A percentile compares a stretch with the other conserved stretches of the same genome.
These are phyloP conservation scores for Tauraco hartlaubi DNA, from an alignment of 2,797 vertebrate genomes.

Conservation along the genomic window DNA sequence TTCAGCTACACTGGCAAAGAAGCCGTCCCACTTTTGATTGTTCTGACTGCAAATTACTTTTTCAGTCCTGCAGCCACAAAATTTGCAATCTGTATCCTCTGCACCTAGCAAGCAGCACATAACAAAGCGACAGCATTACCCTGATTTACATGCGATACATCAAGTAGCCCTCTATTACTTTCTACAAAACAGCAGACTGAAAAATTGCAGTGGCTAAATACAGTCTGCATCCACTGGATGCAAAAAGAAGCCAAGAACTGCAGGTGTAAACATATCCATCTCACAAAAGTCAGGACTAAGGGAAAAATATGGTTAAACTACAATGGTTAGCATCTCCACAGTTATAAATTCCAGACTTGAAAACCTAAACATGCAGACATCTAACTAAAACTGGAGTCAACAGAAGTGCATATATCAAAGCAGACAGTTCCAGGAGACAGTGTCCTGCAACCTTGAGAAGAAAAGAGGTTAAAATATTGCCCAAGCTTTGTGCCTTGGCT, in stretches of 20 bases:
- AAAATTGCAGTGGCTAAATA: not conserved
- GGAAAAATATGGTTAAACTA: not conserved
- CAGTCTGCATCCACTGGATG: not conserved
- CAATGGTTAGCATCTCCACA: not conserved
- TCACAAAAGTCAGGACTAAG: not conserved
- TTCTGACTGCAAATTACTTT: not conserved
- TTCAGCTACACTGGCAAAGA: not conserved
- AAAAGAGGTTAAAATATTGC: not conserved
- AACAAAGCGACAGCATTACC: not conserved
- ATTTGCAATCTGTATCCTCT: not conserved
- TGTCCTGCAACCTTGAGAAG: not conserved
- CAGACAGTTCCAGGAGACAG: not conserved
- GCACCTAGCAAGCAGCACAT: not conserved
- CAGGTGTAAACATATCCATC: conserved; percentile 7
- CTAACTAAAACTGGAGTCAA: not conserved
- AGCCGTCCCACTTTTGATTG: not conserved
- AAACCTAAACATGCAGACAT: not conserved
- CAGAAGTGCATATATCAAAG: not conserved
- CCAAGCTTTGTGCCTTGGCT: not conserved
- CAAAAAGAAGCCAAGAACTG: not conserved
- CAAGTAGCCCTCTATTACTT: not conserved
- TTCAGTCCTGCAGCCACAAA: not conserved
- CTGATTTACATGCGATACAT: not conserved
- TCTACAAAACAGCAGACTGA: not conserved
- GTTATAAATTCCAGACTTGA: not conserved